Evolutionary conservation across 2,797 vertebrate genomes (phyloP), one percentile per base, ranked within the genome.

Genomic region (Morelia viridis): DNA sequence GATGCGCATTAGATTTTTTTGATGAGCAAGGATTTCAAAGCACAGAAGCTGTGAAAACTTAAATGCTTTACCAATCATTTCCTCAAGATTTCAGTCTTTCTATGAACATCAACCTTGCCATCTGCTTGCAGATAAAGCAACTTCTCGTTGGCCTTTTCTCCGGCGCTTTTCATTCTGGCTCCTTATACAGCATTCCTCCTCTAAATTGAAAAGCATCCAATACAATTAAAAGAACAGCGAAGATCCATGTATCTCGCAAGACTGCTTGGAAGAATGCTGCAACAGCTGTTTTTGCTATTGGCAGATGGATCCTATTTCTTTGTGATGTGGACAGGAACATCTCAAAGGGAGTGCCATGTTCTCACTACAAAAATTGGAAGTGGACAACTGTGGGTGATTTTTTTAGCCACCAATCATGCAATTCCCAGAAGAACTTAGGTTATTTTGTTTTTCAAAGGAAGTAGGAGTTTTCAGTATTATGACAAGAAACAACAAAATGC

Each of bases 141-240:
- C 95, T 58, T 58, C 60, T 87, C 58, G 87, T 90, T 94, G 80
- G 13, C 87, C 31, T 60, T 53, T 58, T 61, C 87, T 94, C 89
- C 92, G 58, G 53, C 26, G 57, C 19, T 92, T 90, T 22, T 24
- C 89, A 91, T 85, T 91, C 83, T 2, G 0, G 17, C 3, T 68
- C 65, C 35, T 61, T 53, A 62, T 24, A 92, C 93, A 94, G 91
- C 94, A 94, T 93, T 94, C 92, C 84, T 90, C 92, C 31, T 62
- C 83, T 93, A 92, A 92, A 92, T 71, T 92, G 88, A 92, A 94
- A 93, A 92, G 90, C 64, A 89, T 91, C 1, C 0, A 65, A 88
- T 85, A 41, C 87, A 96, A 93, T 95, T 94, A 94, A 90, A 41
- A 91, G 13, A 8, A 61, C 19, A 65, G 0, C 1, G 17, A 58